Evolutionary conservation across 2,888 invertebrate species (phyloP).

Genomic region (Shargacucullia verbasci): DNA sequence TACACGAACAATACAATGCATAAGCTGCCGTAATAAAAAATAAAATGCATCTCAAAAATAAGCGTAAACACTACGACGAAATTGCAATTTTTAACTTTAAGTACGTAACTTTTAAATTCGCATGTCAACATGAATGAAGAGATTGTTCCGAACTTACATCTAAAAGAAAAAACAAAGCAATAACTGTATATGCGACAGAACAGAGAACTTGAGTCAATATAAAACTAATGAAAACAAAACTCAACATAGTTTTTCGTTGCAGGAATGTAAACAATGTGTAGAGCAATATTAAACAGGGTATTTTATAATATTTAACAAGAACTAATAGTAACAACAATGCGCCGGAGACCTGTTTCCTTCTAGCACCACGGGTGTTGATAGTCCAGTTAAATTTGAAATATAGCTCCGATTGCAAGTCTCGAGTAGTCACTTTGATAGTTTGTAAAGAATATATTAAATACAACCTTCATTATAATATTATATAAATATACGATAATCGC

Average conservation of each 20-base stretch:
- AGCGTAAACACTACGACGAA: slow-evolving; percentile 78
- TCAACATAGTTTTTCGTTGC: slow-evolving; percentile 84
- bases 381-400: slow-evolving; percentile 33
- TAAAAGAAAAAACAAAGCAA: slow-evolving; percentile 77
- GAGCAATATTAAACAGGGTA: slow-evolving; percentile 83
- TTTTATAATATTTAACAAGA: slow-evolving; percentile 80
- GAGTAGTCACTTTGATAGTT: slow-evolving; percentile 21
- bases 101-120: slow-evolving; percentile 84
- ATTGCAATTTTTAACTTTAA: slow-evolving; percentile 75
- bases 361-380: slow-evolving; percentile 81
- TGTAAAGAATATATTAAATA: slow-evolving; percentile 48
- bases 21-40: slow-evolving; percentile 84
- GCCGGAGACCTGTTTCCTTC: slow-evolving; percentile 79
- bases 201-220: slow-evolving; percentile 74
- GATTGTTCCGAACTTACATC: slow-evolving; percentile 79
- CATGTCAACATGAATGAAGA: slow-evolving; percentile 75
- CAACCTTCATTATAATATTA: slow-evolving; percentile 51
- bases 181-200: slow-evolving; percentile 80
- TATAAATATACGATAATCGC: slow-evolving; percentile 43
- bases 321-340: slow-evolving; percentile 82
- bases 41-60: slow-evolving; percentile 85
- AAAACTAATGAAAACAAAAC: slow-evolving; percentile 86
- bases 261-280: slow-evolving; percentile 87
- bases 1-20: slow-evolving; percentile 78
- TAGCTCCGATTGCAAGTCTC: slow-evolving; percentile 10